phyloP scores from a whole-genome alignment of 2,888 invertebrate genomes.

The Rotaria macrura region DNA sequence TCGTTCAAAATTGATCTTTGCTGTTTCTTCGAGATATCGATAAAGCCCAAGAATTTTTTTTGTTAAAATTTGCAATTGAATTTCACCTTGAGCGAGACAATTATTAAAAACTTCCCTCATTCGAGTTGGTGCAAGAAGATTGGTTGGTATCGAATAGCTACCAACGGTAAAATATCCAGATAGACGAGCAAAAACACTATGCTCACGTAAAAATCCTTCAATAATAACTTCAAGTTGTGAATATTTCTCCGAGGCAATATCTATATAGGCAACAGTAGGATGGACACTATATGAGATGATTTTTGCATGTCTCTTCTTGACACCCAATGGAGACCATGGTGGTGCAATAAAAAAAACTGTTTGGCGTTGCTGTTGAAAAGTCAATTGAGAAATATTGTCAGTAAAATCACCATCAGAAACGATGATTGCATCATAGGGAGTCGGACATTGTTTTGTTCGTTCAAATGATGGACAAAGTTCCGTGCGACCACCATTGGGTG shows the following conservation, averaged over 20 bases:
- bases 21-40: conserved; percentile 1
- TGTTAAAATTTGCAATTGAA: background rate
- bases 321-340: background rate
- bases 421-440: background rate
- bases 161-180: background rate
- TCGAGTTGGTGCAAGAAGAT: background rate
- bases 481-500: background rate
- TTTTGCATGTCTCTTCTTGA: background rate
- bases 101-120: background rate
- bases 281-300: background rate
- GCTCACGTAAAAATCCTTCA: background rate
- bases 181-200: background rate
- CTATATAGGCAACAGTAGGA: background rate
- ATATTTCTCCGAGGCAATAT: background rate
- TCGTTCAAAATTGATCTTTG: background rate
- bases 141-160: background rate
- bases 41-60: background rate
- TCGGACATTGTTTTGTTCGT: background rate
- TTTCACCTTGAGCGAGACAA: background rate
- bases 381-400: background rate
- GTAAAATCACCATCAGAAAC: background rate
- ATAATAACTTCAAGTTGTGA: background rate
- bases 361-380: background rate
- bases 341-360: conserved; percentile 2
- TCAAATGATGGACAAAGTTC: background rate